A percentile compares a stretch with the other conserved stretches of the same genome.
These are phyloP conservation scores for Drosophila cardini DNA, from an alignment of 1,140 invertebrate species.

Conservation along the genomic window DNA sequence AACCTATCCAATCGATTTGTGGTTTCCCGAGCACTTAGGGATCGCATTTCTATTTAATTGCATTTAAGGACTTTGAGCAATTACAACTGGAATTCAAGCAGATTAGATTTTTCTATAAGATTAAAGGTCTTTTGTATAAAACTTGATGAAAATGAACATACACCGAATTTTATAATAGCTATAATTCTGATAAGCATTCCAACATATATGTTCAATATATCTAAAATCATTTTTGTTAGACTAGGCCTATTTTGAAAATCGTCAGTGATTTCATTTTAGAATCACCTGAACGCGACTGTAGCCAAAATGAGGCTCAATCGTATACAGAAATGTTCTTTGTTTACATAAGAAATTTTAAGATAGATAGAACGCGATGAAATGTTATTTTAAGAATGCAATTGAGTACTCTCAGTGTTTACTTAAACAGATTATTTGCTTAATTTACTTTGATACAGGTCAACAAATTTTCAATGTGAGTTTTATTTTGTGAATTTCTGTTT, in stretches of 20 bases:
- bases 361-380: not conserved
- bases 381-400: constrained; percentile 21
- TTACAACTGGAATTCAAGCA: not conserved
- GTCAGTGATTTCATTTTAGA: not conserved
- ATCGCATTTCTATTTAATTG: constrained; percentile 9
- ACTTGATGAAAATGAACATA: too few relatives aligned
- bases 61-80: not conserved
- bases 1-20: constrained; percentile 19
- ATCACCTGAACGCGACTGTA: not conserved
- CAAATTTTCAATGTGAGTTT: constrained; percentile 17
- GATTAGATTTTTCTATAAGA: too few relatives aligned
- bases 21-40: constrained; percentile 7
- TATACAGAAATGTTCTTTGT: constrained; percentile 7
- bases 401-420: not conserved
- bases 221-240: too few relatives aligned
- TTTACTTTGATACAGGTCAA: constrained; percentile 11
- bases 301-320: not conserved
- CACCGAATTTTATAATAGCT: too few relatives aligned
- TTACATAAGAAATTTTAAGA: not conserved
- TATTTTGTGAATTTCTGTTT: constrained; percentile 15
- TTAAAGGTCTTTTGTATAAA: too few relatives aligned
- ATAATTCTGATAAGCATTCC: too few relatives aligned
- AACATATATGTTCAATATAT: too few relatives aligned
- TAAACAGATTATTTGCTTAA: constrained; percentile 13
- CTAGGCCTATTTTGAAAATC: not conserved